These are phyloP conservation scores for Ctena decussata DNA, from an alignment of 2,888 invertebrate species.

Conservation along the genomic window DNA sequence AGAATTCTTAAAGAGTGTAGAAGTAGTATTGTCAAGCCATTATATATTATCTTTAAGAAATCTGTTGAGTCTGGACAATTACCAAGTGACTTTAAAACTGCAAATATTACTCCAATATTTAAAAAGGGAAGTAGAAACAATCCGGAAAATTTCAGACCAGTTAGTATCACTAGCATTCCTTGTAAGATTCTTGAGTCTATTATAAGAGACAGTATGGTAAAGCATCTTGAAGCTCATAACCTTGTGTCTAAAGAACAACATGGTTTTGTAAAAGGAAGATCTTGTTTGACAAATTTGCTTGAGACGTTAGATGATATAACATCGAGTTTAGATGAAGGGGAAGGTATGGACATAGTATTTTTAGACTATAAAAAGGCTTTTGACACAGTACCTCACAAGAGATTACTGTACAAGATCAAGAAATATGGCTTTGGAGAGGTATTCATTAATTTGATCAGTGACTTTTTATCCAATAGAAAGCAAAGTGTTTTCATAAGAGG, in stretches of 20 bases:
- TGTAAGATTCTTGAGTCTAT: neutral
- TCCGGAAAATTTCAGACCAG: neutral
- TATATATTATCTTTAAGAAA: conserved; percentile 8
- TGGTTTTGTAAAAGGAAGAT: neutral
- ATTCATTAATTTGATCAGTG: neutral
- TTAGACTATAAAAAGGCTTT: neutral
- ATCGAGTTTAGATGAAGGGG: neutral
- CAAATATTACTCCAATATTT: neutral
- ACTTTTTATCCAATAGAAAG: neutral
- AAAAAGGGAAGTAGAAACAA: neutral
- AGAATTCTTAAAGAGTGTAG: conserved; percentile 1
- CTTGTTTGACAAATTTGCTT: neutral
- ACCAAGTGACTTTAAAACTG: neutral
- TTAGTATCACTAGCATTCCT: neutral
- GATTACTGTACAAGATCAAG: neutral
- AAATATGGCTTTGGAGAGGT: neutral
- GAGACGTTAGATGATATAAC: neutral
- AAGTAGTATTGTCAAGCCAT: neutral
- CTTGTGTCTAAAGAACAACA: neutral
- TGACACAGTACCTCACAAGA: neutral
- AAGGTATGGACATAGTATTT: neutral
- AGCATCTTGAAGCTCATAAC: neutral
- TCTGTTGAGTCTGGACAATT: neutral
- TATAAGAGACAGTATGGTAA: neutral
- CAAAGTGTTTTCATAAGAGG: neutral